Percentiles rank a stretch among this genome's conserved stretches.
These are phyloP conservation scores for Luidia sarsii DNA, from an alignment of 53 echinoderm and acorn worm genomes.

Conservation along the genomic window DNA sequence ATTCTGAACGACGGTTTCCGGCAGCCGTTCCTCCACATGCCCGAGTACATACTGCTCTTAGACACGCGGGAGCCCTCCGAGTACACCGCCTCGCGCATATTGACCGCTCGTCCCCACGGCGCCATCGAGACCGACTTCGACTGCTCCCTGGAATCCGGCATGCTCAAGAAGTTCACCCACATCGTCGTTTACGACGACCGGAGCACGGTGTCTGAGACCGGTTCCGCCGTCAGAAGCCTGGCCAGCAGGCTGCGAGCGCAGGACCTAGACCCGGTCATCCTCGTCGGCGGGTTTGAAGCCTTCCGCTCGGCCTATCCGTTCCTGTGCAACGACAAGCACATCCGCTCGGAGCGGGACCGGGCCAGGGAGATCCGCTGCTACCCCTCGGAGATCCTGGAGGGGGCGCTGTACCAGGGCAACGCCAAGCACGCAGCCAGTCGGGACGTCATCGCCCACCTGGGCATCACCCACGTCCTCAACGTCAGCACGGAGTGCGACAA, in stretches of 20 bases:
- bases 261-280: constrained; percentile 64
- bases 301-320: constrained; percentile 68
- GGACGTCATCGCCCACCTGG: constrained; percentile 63
- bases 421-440: constrained; percentile 66
- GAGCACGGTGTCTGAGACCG: constrained; percentile 31
- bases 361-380: constrained; percentile 65
- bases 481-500: constrained; percentile 71
- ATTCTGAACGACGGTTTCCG: constrained; percentile 72
- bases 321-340: constrained; percentile 69
- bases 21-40: constrained; percentile 68
- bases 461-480: constrained; percentile 87
- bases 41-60: constrained; percentile 72
- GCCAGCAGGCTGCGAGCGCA: constrained; percentile 38
- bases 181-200: constrained; percentile 78
- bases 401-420: constrained; percentile 81
- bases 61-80: constrained; percentile 60
- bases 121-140: constrained; percentile 83
- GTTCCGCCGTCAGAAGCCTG: constrained; percentile 20
- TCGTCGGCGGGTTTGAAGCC: constrained; percentile 68
- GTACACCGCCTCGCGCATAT: constrained; percentile 48
- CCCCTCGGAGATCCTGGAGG: constrained; percentile 78
- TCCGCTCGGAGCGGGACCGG: constrained; percentile 68
- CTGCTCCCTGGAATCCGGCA: constrained; percentile 63
- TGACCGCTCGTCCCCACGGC: constrained; percentile 76
- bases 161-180: constrained; percentile 60